Evolutionary conservation across 2,113 vertebrate species (phyloP), one percentile per base, ranked within the genome.

Genomic region (Cinclus cinclus): DNA sequence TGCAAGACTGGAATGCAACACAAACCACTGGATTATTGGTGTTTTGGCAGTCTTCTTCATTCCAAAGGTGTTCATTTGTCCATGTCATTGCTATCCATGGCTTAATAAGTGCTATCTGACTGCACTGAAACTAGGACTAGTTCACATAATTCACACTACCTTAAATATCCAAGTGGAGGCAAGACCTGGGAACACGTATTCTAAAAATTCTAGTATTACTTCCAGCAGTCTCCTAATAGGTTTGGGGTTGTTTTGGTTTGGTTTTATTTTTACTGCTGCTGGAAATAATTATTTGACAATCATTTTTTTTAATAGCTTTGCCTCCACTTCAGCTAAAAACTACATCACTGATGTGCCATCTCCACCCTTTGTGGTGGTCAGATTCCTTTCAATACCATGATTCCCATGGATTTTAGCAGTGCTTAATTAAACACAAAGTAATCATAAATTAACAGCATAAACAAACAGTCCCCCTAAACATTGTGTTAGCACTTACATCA

Each of bases 401-500:
- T 95, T 84, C 93, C 95, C 78, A 74, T 12, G 87, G 91, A 87
- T 97, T 96, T 96, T 74, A 97, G 91, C 93, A 95, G 91, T 0
- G 59, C 92, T 94, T 97, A 98, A 98, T 97, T 97, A 97, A 97
- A 96, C 95, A 96, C 96, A 97, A 96, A 97, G 90, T 95, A 97
- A 97, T 97, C 92, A 96, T 89, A 85, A 89, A 96, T 85, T 69
- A 97, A 91, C 92, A 95, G 94, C 92, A 95, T 89, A 94, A 95
- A 94, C 41, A 93, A 92, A 83, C 78, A 59, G 81, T 74, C 49
- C 68, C 64, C 39, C 70, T n/a, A 86, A 96, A 95, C 4, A 14
- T 76, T 87, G 89, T 87, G 91, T 94, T 95, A 95, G 91, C 75
- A 69, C 93, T 90, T 89, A 90, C 87, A 95, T 94, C 97, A 79